These are phyloP conservation scores for Anguilla obscura DNA, from an alignment of 2,797 vertebrate species.

Conservation along the genomic window DNA sequence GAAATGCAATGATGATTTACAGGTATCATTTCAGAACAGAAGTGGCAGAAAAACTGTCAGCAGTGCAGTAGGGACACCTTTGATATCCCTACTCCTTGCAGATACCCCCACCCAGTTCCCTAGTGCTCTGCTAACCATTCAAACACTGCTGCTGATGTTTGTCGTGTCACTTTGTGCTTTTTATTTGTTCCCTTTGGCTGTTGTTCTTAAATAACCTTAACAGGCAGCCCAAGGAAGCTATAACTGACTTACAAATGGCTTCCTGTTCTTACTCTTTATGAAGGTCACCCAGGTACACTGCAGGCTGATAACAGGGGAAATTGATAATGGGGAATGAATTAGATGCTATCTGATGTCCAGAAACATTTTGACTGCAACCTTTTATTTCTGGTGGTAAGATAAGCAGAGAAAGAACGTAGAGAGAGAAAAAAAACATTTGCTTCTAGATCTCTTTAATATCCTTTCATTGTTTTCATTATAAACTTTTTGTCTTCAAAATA, in stretches of 20 bases:
- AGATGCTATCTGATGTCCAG: neutral
- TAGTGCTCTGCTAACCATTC: neutral
- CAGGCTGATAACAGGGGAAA: too few relatives aligned
- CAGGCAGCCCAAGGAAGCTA: neutral
- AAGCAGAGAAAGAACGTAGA: neutral
- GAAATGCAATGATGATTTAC: neutral
- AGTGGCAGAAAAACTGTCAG: neutral
- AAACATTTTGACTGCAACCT: neutral
- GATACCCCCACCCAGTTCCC: neutral
- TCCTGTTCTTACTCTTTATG: neutral
- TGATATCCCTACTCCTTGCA: neutral
- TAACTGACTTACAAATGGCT: neutral
- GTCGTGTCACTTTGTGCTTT: neutral
- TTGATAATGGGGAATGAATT: neutral
- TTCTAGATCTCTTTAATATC: neutral
- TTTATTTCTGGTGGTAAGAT: neutral
- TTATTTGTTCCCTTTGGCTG: neutral
- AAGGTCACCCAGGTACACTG: neutral
- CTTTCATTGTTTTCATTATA: too few relatives aligned
- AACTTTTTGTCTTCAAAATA: too few relatives aligned
- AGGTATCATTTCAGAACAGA: neutral
- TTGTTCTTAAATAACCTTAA: neutral
- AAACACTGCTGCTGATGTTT: neutral
- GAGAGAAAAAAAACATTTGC: neutral
- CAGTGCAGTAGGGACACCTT: neutral